A percentile compares a stretch with the other conserved stretches of the same genome.
These are phyloP conservation scores for Zaprionus davidi DNA, from an alignment of 1,140 invertebrate species.

Conservation along the genomic window DNA sequence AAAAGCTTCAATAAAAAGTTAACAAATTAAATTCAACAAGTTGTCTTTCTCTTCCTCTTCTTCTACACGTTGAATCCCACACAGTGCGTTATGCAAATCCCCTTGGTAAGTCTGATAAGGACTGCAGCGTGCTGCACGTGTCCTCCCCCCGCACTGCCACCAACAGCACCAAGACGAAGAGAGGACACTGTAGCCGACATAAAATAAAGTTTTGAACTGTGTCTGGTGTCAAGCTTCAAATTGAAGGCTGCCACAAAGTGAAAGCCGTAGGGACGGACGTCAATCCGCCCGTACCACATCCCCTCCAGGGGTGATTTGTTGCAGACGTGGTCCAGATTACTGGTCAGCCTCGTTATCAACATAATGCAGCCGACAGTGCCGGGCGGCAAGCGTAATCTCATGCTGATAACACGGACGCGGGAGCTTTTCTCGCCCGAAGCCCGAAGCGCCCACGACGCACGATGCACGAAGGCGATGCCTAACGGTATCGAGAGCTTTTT, in stretches of 20 bases:
- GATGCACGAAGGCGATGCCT: conserved; percentile 20
- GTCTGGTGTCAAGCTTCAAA: conserved; percentile 16
- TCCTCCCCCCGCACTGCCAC: neutral
- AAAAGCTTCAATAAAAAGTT: conserved; percentile 26
- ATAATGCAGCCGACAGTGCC: conserved; percentile 15
- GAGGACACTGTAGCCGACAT: conserved; percentile 11
- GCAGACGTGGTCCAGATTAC: conserved; percentile 12
- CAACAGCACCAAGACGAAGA: neutral
- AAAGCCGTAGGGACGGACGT: conserved; percentile 15
- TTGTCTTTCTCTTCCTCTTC: neutral
- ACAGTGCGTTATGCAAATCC: neutral
- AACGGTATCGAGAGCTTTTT: conserved; percentile 40
- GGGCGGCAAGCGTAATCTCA: conserved; percentile 26
- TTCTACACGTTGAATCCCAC: neutral
- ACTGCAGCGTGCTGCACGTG: conserved; percentile 3
- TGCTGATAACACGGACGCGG: conserved; percentile 43
- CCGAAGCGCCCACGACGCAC: conserved; percentile 9
- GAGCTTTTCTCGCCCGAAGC: conserved; percentile 30
- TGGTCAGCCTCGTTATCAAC: conserved; percentile 40
- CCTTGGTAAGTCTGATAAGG: neutral
- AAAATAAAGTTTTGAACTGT: conserved; percentile 23
- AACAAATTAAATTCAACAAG: conserved; percentile 18
- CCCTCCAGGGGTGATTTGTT: conserved; percentile 29
- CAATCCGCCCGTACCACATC: conserved; percentile 11
- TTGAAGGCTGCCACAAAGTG: conserved; percentile 21